Percentiles rank a stretch among this genome's conserved stretches.
phyloP scores from a whole-genome alignment of 2,113 vertebrate species.

The Peromyscus polionotus region DNA sequence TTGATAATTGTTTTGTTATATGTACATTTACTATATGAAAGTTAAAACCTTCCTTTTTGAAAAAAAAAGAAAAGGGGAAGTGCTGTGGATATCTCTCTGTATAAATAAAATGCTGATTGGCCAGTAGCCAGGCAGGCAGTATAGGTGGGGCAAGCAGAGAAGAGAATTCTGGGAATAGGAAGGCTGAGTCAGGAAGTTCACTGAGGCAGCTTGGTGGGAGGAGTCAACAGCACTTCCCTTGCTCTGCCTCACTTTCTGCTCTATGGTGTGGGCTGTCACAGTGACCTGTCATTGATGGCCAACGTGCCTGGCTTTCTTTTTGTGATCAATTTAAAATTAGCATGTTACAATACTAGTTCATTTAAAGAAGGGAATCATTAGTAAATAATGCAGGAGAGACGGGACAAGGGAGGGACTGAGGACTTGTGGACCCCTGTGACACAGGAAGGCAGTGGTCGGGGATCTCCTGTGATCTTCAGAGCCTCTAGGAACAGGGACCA shows the following conservation, averaged over 20 bases:
- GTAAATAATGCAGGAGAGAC: neutral
- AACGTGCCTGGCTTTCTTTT: neutral
- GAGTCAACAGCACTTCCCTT: neutral
- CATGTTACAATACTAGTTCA: neutral
- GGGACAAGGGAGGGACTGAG: neutral
- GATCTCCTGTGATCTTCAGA: neutral
- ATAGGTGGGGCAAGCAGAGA: too few relatives aligned
- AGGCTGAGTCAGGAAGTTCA: neutral
- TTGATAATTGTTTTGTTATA: too few relatives aligned
- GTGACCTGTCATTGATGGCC: neutral
- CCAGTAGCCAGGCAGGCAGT: too few relatives aligned
- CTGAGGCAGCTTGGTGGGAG: neutral
- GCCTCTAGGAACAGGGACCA: neutral
- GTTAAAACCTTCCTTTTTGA: too few relatives aligned
- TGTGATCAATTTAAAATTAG: neutral
- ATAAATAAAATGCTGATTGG: too few relatives aligned
- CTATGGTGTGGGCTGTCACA: neutral
- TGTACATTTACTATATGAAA: too few relatives aligned
- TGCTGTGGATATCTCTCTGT: too few relatives aligned
- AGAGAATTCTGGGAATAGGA: too few relatives aligned
- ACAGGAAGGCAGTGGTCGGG: rapidly evolving
- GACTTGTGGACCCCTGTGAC: neutral
- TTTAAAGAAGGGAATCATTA: neutral
- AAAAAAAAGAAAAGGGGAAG: too few relatives aligned
- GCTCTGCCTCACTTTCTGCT: neutral